Conservation (phyloP, 2,113 vertebrate genomes). For the Takifugu flavidus region DNA sequence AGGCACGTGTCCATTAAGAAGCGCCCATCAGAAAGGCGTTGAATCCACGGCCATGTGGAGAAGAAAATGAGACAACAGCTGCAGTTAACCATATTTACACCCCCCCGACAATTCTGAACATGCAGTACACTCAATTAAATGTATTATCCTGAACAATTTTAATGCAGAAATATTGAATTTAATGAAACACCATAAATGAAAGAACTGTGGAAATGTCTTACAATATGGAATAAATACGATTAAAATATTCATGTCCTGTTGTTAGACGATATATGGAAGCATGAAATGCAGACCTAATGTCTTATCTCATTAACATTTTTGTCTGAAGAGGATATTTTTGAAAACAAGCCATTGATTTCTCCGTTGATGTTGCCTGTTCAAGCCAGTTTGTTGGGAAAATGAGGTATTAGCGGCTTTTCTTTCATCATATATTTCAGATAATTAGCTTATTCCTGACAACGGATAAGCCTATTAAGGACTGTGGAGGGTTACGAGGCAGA, state of each 20-base stretch:
- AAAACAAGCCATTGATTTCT: conserved; percentile 30
- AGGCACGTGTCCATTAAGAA: conserved; percentile 10
- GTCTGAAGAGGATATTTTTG: conserved; percentile 11
- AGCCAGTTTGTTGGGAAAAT: conserved; percentile 14
- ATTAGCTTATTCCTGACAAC: conserved; percentile 42
- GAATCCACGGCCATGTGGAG: conserved; percentile 19
- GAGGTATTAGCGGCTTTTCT: conserved; percentile 37
- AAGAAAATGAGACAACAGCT: background rate
- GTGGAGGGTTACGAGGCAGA: conserved; percentile 21
- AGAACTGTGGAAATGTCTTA: too few species aligned
- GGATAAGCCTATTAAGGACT: conserved; percentile 46
- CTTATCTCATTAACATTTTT: conserved; percentile 25
- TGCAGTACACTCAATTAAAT: too few species aligned
- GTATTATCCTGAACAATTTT: too few species aligned
- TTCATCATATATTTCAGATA: conserved; percentile 44
- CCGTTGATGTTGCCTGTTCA: conserved; percentile 36
- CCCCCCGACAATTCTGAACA: too few species aligned
- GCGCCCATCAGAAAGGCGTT: conserved; percentile 1
- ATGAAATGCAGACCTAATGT: conserved; percentile 17
- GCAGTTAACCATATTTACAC: too few species aligned
- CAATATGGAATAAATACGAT: too few species aligned
- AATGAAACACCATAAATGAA: too few species aligned
- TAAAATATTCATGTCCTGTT: too few species aligned
- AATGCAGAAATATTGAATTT: too few species aligned
- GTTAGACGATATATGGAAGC: conserved; percentile 10